Evolutionary conservation across 2,113 vertebrate species (phyloP), one percentile per base, ranked within the genome.

Genomic region (Balaeniceps rex): DNA sequence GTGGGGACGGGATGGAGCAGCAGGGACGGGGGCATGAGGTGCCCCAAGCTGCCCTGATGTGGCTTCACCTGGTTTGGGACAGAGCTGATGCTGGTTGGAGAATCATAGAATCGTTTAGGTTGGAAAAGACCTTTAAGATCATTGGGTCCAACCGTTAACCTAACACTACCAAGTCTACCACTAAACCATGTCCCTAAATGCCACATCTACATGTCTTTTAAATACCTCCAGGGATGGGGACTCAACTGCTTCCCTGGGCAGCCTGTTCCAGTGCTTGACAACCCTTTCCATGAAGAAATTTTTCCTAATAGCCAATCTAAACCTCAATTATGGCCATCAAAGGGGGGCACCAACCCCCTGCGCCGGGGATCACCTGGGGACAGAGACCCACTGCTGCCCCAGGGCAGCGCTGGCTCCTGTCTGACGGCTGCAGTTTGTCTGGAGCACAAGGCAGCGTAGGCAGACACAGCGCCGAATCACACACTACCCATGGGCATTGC

Each of bases 21-120:
- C 6, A 9, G 71, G 34, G 46, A n/a, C 2, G 6, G 65, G 28
- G n/a, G 9, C 3, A 0, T 0, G 1, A 87, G 88, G 13, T 21
- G 12, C 18, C 29, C 68, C 38, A 58, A 52, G 72, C 42, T 76
- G 58, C 34, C 29, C 34, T 4, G 6, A 13, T 1, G 40, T n/a
- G 75, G n/a, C 19, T 69, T 64, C 19, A 3, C 9, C 25, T 47
- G 49, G 25, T 47, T 7, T 61, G 61, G 46, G 80, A 75, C 11
- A 25, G 31, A 76, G 65, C 38, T 38, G 58, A 47, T 52, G 25
- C 36, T 85, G 52, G 19, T 12, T 44, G 42, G 11, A 14, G 42
- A 44, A 44, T 44, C 42, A 44, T 15, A 44, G 42, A 44, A 44
- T 44, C 42, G 14, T 44, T 44, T 15, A 14, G 42, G 42, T 44